These are phyloP conservation scores for Oryzias javanicus DNA, from an alignment of 2,113 vertebrate genomes.

Conservation along the genomic window DNA sequence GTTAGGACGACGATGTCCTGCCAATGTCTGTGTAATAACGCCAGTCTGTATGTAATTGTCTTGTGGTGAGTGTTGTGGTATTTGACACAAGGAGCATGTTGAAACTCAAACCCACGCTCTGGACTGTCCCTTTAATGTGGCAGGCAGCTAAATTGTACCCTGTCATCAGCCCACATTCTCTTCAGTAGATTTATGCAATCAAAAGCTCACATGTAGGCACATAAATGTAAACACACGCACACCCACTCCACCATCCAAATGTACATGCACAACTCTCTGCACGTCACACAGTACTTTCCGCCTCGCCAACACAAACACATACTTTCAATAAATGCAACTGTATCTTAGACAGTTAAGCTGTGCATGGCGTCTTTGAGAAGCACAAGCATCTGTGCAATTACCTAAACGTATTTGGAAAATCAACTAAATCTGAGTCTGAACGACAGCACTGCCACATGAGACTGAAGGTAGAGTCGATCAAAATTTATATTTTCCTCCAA, in stretches of 20 bases:
- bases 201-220: slow-evolving; percentile 52
- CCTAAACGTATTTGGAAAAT: slow-evolving; percentile 49
- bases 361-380: slow-evolving; percentile 34
- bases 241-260: slow-evolving; percentile 49
- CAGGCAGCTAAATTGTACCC: slow-evolving; percentile 48
- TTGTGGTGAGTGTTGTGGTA: slow-evolving; percentile 60
- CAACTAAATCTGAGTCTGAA: slow-evolving; percentile 13
- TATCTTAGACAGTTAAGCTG: slow-evolving; percentile 2
- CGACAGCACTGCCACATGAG: slow-evolving; percentile 31
- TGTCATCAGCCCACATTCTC: slow-evolving; percentile 60
- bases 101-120: slow-evolving; percentile 53
- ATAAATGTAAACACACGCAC: slow-evolving; percentile 49
- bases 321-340: slow-evolving; percentile 13
- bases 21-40: slow-evolving; percentile 54
- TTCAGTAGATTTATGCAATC: slow-evolving; percentile 59
- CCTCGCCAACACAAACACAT: slow-evolving; percentile 1
- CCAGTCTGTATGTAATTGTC: slow-evolving; percentile 63
- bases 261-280: slow-evolving; percentile 7
- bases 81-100: slow-evolving; percentile 52
- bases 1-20: slow-evolving; percentile 27
- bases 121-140: slow-evolving; percentile 68
- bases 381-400: slow-evolving; percentile 48
- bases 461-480: slow-evolving; percentile 55
- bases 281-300: slow-evolving; percentile 29
- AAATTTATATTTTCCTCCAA: slow-evolving; percentile 36